Evolutionary conservation across 2,888 invertebrate species (phyloP).

Genomic region (Ceriagrion tenellum): DNA sequence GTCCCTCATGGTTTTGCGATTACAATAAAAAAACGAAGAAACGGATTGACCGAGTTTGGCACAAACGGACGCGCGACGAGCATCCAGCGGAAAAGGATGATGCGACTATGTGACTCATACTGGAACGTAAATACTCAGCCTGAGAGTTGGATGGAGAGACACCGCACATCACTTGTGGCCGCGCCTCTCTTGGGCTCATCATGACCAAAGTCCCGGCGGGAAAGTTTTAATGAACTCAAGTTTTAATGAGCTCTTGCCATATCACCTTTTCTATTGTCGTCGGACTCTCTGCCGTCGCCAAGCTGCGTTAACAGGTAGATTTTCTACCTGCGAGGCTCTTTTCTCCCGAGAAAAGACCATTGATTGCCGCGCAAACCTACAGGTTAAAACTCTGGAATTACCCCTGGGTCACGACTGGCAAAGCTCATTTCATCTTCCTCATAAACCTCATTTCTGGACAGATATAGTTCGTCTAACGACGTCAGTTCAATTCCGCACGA

Average conservation of each 20-base stretch:
- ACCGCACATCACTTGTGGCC: not conserved
- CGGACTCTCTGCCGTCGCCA: not conserved
- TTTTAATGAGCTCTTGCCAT: not conserved
- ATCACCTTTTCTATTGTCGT: not conserved
- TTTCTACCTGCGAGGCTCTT: not conserved
- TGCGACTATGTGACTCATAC: not conserved
- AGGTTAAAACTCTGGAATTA: not conserved
- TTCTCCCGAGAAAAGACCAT: not conserved
- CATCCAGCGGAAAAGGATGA: not conserved
- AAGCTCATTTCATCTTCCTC: not conserved
- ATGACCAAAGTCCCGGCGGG: not conserved
- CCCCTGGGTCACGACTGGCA: not conserved
- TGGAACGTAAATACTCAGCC: not conserved
- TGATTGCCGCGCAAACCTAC: not conserved
- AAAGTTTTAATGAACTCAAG: slow-evolving; percentile 33
- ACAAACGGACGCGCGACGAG: too few species aligned
- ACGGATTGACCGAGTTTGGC: too few species aligned
- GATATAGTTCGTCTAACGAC: not conserved
- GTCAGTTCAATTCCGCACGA: too few species aligned
- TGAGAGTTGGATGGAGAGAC: not conserved
- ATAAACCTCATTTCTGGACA: not conserved
- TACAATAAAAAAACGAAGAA: too few species aligned
- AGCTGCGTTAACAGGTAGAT: not conserved
- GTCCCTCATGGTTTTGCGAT: too few species aligned
- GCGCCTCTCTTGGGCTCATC: not conserved